These are phyloP conservation scores for Pseudomyrmex concolor DNA, from an alignment of 1,140 invertebrate species.

Conservation along the genomic window DNA sequence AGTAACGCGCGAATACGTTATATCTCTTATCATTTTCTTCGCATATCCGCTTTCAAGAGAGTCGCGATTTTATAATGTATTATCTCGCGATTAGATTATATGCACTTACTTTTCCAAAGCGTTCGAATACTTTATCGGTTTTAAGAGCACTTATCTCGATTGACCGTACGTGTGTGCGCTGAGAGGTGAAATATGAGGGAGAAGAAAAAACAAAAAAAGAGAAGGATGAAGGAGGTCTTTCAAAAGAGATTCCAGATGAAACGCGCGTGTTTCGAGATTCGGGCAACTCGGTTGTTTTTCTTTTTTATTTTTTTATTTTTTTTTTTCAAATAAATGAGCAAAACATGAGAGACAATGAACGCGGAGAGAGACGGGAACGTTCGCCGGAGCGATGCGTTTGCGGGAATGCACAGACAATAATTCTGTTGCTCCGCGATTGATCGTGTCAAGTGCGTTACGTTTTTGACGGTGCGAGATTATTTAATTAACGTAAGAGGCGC, in stretches of 20 bases:
- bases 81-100: no score
- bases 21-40: no score
- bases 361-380: neutral
- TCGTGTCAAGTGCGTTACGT: constrained; percentile 46
- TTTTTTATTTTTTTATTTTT: neutral
- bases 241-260: constrained; percentile 12
- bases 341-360: neutral
- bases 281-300: constrained; percentile 12
- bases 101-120: neutral
- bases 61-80: no score
- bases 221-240: neutral
- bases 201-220: neutral
- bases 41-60: no score
- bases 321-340: constrained; percentile 1
- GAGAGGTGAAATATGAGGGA: constrained; percentile 16
- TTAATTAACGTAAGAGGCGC: constrained; percentile 8
- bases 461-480: constrained; percentile 21
- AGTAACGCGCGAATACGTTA: no score
- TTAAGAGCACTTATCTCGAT: constrained; percentile 2
- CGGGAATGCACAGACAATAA: constrained; percentile 77
- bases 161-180: constrained; percentile 12
- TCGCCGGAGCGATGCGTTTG: constrained; percentile 13
- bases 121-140: neutral
- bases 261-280: constrained; percentile 56
- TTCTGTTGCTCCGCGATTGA: constrained; percentile 64